Conservation (phyloP, 1,140 invertebrate genomes). For the Chelonus insularis region DNA sequence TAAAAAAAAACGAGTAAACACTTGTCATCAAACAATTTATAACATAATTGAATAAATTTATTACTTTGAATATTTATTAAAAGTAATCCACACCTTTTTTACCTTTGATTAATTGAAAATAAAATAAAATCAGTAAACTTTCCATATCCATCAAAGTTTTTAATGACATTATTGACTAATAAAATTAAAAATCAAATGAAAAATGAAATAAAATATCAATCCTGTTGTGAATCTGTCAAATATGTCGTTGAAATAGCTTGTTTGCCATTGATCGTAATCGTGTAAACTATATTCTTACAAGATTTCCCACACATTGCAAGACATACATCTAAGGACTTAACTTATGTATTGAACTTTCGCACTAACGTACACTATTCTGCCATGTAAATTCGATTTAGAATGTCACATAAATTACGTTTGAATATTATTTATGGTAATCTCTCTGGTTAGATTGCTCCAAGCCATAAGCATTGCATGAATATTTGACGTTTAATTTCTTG, state of each 20-base stretch:
- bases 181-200: background rate
- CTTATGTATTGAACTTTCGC: slow-evolving; percentile 30
- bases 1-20: too few relatives aligned
- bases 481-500: slow-evolving; percentile 21
- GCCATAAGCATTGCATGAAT: slow-evolving; percentile 10
- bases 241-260: background rate
- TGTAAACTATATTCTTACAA: slow-evolving; percentile 7
- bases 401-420: slow-evolving; percentile 32
- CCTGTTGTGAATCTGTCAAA: slow-evolving; percentile 8
- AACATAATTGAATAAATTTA: too few relatives aligned
- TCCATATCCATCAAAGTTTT: too few relatives aligned
- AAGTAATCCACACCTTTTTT: too few relatives aligned
- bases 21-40: too few relatives aligned
- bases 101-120: too few relatives aligned
- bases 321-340: too few relatives aligned
- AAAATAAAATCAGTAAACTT: too few relatives aligned
- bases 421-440: slow-evolving; percentile 31
- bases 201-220: background rate
- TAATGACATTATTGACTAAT: too few relatives aligned
- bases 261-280: slow-evolving; percentile 2
- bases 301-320: background rate
- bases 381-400: slow-evolving; percentile 34
- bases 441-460: background rate
- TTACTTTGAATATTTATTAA: too few relatives aligned
- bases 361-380: slow-evolving; percentile 12